phyloP scores from a whole-genome alignment of 2,888 invertebrate species.

The Eurytoma californica region DNA sequence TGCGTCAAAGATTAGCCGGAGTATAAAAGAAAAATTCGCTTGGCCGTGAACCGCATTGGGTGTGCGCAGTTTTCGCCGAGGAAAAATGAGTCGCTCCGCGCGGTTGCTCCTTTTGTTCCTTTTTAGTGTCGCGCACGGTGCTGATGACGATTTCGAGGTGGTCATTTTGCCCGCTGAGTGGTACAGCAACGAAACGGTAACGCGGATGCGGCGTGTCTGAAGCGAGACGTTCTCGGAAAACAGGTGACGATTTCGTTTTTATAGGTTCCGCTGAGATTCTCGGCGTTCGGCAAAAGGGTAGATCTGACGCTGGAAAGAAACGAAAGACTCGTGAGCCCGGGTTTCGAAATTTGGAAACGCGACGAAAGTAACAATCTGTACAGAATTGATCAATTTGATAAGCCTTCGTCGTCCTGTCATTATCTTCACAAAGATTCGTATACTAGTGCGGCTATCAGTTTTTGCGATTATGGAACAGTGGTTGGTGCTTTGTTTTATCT shows the following conservation, averaged over 20 bases:
- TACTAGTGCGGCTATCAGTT: slow-evolving; percentile 82
- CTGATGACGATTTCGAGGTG: slow-evolving; percentile 60
- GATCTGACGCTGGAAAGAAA: slow-evolving; percentile 81
- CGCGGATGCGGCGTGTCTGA: background rate
- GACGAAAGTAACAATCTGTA: slow-evolving; percentile 71
- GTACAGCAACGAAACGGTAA: slow-evolving; percentile 55
- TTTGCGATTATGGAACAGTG: slow-evolving; percentile 80
- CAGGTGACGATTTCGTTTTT: slow-evolving; percentile 18
- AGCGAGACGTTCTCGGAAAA: background rate
- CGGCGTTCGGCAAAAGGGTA: slow-evolving; percentile 74
- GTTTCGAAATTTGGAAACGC: slow-evolving; percentile 80
- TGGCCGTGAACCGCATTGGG: slow-evolving; percentile 45
- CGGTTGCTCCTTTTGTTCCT: background rate
- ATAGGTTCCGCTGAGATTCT: slow-evolving; percentile 68
- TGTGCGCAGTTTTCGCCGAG: slow-evolving; percentile 12
- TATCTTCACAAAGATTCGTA: slow-evolving; percentile 79
- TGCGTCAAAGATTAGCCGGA: slow-evolving; percentile 16
- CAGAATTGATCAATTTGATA: slow-evolving; percentile 62
- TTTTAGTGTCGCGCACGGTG: background rate
- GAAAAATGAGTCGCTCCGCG: slow-evolving; percentile 7
- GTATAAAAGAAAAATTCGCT: slow-evolving; percentile 38
- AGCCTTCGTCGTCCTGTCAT: slow-evolving; percentile 77
- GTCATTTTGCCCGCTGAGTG: slow-evolving; percentile 61
- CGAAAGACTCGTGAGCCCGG: slow-evolving; percentile 78
- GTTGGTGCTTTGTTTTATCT: slow-evolving; percentile 75